Conservation (phyloP, 2,113 vertebrate species). For the Tragelaphus buxtoni region DNA sequence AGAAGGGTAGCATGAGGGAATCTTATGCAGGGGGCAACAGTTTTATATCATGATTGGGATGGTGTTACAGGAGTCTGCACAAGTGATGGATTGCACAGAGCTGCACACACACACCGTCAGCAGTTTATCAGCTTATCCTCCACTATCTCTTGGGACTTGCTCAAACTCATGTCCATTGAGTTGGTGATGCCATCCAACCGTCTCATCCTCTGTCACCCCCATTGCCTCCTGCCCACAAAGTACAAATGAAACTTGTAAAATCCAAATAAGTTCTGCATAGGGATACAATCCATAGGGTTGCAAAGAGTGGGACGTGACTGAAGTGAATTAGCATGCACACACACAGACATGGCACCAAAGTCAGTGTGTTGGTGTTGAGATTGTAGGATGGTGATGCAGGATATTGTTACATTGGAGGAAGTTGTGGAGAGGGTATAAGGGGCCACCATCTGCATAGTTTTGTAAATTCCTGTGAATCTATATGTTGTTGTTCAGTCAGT, state of each 20-base stretch:
- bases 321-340: neutral
- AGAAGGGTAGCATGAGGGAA: neutral
- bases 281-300: neutral
- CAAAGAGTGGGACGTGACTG: neutral
- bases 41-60: neutral
- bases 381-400: neutral
- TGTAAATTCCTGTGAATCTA: neutral
- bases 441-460: neutral
- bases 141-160: neutral
- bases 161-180: neutral
- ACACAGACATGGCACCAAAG: neutral
- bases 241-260: neutral
- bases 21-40: too few species aligned
- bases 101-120: neutral
- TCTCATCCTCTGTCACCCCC: neutral
- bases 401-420: too few species aligned
- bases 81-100: neutral
- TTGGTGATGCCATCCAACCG: neutral
- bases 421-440: accelerated
- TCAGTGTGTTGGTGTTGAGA: neutral
- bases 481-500: neutral
- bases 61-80: neutral
- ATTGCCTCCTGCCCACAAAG: neutral
- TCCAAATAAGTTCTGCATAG: neutral
- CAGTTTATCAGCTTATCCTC: neutral